Evolutionary conservation across 2,113 vertebrate genomes (phyloP).

Genomic region (Solea senegalensis): DNA sequence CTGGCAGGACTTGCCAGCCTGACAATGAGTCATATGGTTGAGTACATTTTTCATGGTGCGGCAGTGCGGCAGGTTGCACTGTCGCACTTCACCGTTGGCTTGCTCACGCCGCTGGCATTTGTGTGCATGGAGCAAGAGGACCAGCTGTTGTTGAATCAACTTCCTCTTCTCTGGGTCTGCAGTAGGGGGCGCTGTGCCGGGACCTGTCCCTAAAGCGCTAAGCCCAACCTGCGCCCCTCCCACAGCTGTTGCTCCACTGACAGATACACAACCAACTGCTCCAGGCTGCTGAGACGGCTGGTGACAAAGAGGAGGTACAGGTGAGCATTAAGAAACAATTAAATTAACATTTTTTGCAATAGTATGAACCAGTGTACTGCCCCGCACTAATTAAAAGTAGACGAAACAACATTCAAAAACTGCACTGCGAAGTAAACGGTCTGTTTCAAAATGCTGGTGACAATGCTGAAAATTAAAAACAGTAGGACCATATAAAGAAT

Average conservation of each 20-base stretch:
- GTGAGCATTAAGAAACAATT: neutral
- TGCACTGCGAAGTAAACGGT: neutral
- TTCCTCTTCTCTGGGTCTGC: slow-evolving; percentile 98
- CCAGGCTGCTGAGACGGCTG: slow-evolving; percentile 53
- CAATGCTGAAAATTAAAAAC: slow-evolving; percentile 5
- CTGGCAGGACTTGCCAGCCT: slow-evolving; percentile 98
- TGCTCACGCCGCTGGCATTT: slow-evolving; percentile 98
- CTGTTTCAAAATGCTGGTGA: neutral
- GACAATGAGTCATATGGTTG: slow-evolving; percentile 99
- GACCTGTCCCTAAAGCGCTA: slow-evolving; percentile 66
- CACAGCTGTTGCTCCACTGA: slow-evolving; percentile 57
- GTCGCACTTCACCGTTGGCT: slow-evolving; percentile 94
- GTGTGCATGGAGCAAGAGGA: slow-evolving; percentile 95
- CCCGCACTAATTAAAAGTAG: neutral
- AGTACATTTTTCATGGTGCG: slow-evolving; percentile 99
- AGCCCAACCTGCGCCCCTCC: slow-evolving; percentile 78
- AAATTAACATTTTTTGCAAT: neutral
- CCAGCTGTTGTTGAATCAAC: slow-evolving; percentile 97
- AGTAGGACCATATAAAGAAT: neutral
- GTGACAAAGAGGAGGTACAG: neutral
- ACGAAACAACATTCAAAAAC: neutral
- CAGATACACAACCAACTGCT: slow-evolving; percentile 54
- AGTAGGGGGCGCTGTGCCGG: slow-evolving; percentile 89
- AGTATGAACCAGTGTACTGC: no score
- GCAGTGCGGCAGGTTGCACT: slow-evolving; percentile 97